phyloP scores from a whole-genome alignment of 2,888 invertebrate species.

The Tenthredo livida region DNA sequence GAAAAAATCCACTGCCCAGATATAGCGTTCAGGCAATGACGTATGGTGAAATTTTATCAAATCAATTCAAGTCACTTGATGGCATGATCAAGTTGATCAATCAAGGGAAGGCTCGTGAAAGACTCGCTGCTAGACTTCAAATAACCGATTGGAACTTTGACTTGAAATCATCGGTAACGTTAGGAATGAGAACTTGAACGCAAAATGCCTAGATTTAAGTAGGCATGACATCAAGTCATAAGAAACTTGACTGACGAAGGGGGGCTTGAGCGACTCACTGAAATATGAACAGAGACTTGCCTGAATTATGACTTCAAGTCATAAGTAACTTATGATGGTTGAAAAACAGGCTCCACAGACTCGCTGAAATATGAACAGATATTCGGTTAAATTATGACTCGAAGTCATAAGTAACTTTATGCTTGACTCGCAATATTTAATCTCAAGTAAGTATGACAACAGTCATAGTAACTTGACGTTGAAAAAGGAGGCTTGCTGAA shows the following conservation, averaged over 20 bases:
- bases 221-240: background rate
- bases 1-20: background rate
- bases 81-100: background rate
- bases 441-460: background rate
- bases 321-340: background rate
- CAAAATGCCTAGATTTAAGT: background rate
- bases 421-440: background rate
- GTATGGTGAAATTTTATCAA: background rate
- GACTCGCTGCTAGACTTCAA: background rate
- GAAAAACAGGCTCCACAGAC: background rate
- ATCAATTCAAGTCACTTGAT: background rate
- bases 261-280: background rate
- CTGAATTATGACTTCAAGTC: background rate
- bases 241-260: background rate
- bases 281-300: background rate
- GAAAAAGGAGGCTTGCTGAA: background rate
- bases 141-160: background rate
- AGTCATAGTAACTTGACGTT: background rate
- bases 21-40: background rate
- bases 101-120: background rate
- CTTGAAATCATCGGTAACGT: background rate
- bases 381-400: background rate
- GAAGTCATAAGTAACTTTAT: background rate
- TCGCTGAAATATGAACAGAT: background rate
- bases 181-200: background rate